phyloP scores from a whole-genome alignment of 1,140 invertebrate species.

The Brachionus calyciflorus region DNA sequence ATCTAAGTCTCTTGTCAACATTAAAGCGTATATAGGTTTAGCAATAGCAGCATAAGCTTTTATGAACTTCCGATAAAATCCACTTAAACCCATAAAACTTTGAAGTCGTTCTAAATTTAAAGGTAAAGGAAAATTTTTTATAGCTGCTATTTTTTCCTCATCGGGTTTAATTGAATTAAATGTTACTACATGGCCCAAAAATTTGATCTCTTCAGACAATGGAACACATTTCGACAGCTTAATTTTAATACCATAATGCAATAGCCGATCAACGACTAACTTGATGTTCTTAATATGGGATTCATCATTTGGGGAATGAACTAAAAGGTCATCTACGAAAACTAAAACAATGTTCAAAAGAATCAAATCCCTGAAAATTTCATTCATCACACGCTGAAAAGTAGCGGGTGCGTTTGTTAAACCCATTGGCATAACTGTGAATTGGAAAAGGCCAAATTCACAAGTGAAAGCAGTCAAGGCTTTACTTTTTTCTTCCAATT shows the following conservation, averaged over 20 bases:
- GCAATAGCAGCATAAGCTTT: conserved; percentile 49
- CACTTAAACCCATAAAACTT: conserved; percentile 52
- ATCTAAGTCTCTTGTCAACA: neutral
- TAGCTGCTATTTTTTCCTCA: neutral
- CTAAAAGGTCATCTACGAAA: neutral
- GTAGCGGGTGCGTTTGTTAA: too few species aligned
- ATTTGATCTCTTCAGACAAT: conserved; percentile 53
- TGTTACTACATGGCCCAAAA: conserved; percentile 54
- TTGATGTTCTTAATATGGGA: neutral
- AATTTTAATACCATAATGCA: conserved; percentile 56
- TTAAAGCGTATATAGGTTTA: conserved; percentile 25
- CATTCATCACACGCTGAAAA: too few species aligned
- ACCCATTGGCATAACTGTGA: conserved; percentile 58
- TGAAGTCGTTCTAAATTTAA: neutral
- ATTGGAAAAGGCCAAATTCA: conserved; percentile 49
- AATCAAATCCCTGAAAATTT: neutral
- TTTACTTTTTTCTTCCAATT: neutral
- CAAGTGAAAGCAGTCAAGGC: neutral
- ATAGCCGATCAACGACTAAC: neutral
- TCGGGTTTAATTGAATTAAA: conserved; percentile 45
- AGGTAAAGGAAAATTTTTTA: neutral
- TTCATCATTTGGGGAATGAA: neutral
- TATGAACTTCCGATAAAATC: conserved; percentile 53
- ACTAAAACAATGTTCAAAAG: neutral
- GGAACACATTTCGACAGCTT: conserved; percentile 60